Conservation (phyloP, 2,888 invertebrate species). For the Julus scandinavius region DNA sequence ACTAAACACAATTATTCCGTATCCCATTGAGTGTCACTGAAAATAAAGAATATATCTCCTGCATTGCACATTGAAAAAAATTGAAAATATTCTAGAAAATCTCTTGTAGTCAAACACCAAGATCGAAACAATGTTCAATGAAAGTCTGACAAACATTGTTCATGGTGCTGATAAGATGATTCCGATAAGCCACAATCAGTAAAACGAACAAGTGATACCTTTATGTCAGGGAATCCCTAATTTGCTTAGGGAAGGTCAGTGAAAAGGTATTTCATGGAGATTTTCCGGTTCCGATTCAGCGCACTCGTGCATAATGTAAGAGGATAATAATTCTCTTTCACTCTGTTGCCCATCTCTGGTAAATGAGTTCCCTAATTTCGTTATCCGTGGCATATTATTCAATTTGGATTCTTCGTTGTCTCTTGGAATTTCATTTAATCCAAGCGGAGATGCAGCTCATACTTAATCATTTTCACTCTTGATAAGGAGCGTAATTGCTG, state of each 20-base stretch:
- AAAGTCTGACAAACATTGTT: no score
- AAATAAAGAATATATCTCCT: no score
- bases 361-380: conserved; percentile 25
- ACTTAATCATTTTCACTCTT: conserved; percentile 17
- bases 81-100: no score
- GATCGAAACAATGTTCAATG: no score
- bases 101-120: no score
- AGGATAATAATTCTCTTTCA: conserved; percentile 23
- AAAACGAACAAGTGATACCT: no score
- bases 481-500: conserved; percentile 23
- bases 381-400: conserved; percentile 16
- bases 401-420: conserved; percentile 29
- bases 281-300: no score
- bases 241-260: neutral
- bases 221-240: neutral
- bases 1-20: no score
- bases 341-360: conserved; percentile 19
- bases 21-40: no score
- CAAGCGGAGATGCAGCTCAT: neutral
- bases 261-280: neutral
- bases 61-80: no score
- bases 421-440: conserved; percentile 28
- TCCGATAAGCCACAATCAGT: no score
- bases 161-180: no score
- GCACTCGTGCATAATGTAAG: conserved; percentile 1